Conservation (phyloP, 2,113 vertebrate species). For the Gulo gulo region DNA sequence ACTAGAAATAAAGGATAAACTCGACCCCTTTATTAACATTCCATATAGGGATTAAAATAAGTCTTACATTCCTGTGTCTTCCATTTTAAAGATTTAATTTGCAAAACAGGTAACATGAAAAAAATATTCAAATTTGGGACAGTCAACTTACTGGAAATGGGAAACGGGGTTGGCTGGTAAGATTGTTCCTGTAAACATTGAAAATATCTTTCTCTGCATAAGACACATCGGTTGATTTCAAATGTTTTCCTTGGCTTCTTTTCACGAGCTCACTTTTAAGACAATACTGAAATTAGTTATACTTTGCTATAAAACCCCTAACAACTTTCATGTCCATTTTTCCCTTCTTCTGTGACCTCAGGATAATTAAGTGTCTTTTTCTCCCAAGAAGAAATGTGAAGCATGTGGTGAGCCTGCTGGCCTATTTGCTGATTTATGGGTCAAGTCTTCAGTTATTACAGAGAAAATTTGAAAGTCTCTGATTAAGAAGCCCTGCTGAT, state of each 20-base stretch:
- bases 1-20: neutral
- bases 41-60: neutral
- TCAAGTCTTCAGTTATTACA: slow-evolving; percentile 82
- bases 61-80: neutral
- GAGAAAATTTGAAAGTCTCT: slow-evolving; percentile 80
- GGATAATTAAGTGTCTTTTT: slow-evolving; percentile 81
- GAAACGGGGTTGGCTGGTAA: neutral
- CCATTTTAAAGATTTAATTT: slow-evolving; percentile 44
- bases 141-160: neutral
- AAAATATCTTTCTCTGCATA: neutral
- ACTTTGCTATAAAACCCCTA: slow-evolving; percentile 62
- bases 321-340: slow-evolving; percentile 64
- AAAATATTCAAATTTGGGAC: neutral
- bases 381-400: slow-evolving; percentile 73
- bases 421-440: slow-evolving; percentile 82
- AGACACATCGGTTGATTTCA: slow-evolving; percentile 23
- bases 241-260: slow-evolving; percentile 20
- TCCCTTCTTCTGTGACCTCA: slow-evolving; percentile 77
- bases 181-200: neutral
- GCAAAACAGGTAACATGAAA: neutral
- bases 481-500: slow-evolving; percentile 84
- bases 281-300: slow-evolving; percentile 65
- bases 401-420: slow-evolving; percentile 76
- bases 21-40: neutral
- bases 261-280: slow-evolving; percentile 64